Conservation (phyloP, 2,113 vertebrate species). For the Charadrius vociferus region DNA sequence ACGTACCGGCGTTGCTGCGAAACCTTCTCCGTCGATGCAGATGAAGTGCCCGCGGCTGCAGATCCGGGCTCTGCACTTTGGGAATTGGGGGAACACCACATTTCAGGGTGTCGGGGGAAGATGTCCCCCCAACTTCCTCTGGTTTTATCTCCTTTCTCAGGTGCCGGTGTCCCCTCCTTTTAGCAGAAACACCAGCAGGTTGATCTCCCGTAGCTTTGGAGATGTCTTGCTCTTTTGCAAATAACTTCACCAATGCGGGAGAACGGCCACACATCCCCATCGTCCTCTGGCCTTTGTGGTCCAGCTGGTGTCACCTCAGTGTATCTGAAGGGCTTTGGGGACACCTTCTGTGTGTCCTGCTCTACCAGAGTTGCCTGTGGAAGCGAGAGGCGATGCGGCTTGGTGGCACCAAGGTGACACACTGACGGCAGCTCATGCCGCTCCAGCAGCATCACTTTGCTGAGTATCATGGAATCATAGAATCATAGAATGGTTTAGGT, state of each 20-base stretch:
- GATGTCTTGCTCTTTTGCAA: neutral
- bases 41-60: neutral
- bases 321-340: neutral
- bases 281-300: neutral
- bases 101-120: neutral
- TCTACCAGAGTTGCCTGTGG: fast-evolving
- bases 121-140: too few relatives aligned
- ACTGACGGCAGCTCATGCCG: fast-evolving
- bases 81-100: neutral
- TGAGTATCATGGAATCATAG: neutral
- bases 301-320: neutral
- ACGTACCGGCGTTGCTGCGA: fast-evolving
- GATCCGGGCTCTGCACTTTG: fast-evolving
- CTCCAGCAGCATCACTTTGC: neutral
- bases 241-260: neutral
- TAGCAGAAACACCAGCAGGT: neutral
- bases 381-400: neutral
- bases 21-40: neutral
- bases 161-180: neutral
- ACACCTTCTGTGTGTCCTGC: neutral
- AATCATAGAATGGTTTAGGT: too few relatives aligned
- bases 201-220: neutral
- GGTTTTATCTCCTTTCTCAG: neutral
- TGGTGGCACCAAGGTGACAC: neutral
- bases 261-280: fast-evolving